These are phyloP conservation scores for Papilio aristodemus DNA, from an alignment of 1,140 invertebrate genomes.

Conservation along the genomic window DNA sequence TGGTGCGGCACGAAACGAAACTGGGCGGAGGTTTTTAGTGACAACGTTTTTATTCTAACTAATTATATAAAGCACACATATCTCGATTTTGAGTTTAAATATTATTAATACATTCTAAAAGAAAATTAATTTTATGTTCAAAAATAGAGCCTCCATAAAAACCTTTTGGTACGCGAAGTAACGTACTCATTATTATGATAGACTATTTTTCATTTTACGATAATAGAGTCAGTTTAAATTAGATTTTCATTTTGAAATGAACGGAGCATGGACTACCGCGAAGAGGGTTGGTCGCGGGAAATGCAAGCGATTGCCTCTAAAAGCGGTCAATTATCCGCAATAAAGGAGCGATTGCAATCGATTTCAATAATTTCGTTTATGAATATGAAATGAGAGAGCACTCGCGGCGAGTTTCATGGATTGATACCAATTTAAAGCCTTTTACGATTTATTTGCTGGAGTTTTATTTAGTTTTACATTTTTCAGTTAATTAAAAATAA, in stretches of 20 bases:
- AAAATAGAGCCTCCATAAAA: too few species aligned
- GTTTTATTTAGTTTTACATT: too few species aligned
- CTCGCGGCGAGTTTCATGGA: background rate
- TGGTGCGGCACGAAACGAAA: background rate
- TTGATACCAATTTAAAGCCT: background rate
- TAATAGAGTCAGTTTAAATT: background rate
- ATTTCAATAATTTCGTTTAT: slow-evolving; percentile 22
- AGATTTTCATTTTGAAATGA: background rate
- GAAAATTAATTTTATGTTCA: too few species aligned
- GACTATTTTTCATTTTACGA: background rate
- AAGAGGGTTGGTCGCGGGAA: background rate
- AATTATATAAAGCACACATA: too few species aligned
- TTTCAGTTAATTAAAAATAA: too few species aligned
- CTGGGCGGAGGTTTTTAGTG: background rate
- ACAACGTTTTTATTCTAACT: background rate
- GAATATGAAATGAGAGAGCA: background rate
- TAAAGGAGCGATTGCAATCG: slow-evolving; percentile 19
- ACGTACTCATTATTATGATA: too few species aligned
- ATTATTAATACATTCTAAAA: too few species aligned
- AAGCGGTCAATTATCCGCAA: slow-evolving; percentile 21
- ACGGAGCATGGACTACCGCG: background rate
- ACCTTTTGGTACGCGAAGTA: too few species aligned
- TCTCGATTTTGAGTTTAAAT: too few species aligned
- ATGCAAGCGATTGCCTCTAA: slow-evolving; percentile 6
- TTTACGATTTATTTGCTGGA: background rate